These are phyloP conservation scores for Chrysocyon brachyurus DNA, from an alignment of 2,797 vertebrate species.

Conservation along the genomic window DNA sequence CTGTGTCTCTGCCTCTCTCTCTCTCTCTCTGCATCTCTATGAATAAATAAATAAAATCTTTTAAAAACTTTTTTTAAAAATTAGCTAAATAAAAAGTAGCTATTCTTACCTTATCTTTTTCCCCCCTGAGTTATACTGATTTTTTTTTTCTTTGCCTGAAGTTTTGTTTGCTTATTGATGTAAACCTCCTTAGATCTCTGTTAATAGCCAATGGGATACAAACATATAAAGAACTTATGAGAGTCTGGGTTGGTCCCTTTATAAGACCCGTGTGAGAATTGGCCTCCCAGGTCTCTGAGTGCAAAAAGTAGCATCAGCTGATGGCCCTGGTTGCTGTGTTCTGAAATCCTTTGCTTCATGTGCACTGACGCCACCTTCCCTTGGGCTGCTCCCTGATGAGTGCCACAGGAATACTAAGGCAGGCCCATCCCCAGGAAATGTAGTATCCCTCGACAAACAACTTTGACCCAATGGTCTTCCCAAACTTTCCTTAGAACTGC, in stretches of 20 bases:
- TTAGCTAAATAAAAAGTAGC: background rate
- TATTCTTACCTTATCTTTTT: background rate
- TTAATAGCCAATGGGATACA: background rate
- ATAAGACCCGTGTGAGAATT: background rate
- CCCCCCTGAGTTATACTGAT: background rate
- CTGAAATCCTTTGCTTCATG: no score
- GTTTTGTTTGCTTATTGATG: background rate
- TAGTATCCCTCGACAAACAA: background rate
- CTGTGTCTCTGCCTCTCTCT: no score
- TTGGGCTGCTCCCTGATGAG: accelerated
- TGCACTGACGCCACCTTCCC: background rate
- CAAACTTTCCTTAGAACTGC: background rate
- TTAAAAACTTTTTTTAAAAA: background rate
- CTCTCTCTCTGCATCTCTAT: no score
- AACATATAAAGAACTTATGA: background rate
- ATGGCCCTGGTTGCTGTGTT: background rate
- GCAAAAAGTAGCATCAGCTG: accelerated
- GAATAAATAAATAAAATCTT: no score
- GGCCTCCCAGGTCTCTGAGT: background rate
- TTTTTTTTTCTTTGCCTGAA: background rate
- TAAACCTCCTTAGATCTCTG: background rate
- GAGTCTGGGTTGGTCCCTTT: background rate
- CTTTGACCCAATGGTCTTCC: background rate
- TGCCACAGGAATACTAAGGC: background rate
- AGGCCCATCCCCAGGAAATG: background rate